Base-by-base conservation (phyloP, 2,797 vertebrate genomes). In the Odontamblyopus rebecca region DNA sequence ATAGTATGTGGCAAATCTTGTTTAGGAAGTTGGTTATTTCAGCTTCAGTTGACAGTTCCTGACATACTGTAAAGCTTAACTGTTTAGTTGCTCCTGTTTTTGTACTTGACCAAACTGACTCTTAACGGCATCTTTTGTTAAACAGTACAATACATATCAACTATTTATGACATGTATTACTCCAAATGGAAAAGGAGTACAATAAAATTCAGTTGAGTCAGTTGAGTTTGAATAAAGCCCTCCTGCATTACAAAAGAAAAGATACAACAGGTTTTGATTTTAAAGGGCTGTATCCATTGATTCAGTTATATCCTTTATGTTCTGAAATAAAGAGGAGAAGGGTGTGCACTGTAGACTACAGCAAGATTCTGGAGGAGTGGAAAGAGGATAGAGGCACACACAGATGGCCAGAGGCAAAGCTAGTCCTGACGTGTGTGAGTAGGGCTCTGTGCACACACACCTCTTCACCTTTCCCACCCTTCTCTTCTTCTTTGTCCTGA, bases 401-500 rank as follows among this genome's bases (percentile, higher is more conserved):
- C 63, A n/a, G 70, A 81, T 29, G 68, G 71, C 83, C 53, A 1
- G n/a, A 81, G 85, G 89, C 79, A 50, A 57, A 38, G 30, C 84
- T 7, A 63, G 88, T 76, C 79, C 72, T 5, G 67, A 82, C 84
- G 1, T 78, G 88, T 69, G 63, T 74, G 53, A 57, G 60, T 50
- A 12, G 50, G 2, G 13, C 56, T 75, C 72, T 71, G 61, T 67
- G 27, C 54, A 44, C 35, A 61, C 59, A 66, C 72, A 71, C 73
- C 54, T 61, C 41, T 70, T 59, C 68, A 38, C 53, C 70, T 77
- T 80, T 87, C 87, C 85, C 82, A 86, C 85, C 85, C 79, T 87
- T 88, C 86, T 90, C 84, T 51, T 44, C 57, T 86, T 84, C 72
- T 78, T 27, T 26, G 74, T 79, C 85, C 76, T 29, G 77, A 77